Percentiles rank a stretch among this genome's conserved stretches.
These are phyloP conservation scores for Mustelus asterias DNA, from an alignment of 2,113 vertebrate species.

Conservation along the genomic window DNA sequence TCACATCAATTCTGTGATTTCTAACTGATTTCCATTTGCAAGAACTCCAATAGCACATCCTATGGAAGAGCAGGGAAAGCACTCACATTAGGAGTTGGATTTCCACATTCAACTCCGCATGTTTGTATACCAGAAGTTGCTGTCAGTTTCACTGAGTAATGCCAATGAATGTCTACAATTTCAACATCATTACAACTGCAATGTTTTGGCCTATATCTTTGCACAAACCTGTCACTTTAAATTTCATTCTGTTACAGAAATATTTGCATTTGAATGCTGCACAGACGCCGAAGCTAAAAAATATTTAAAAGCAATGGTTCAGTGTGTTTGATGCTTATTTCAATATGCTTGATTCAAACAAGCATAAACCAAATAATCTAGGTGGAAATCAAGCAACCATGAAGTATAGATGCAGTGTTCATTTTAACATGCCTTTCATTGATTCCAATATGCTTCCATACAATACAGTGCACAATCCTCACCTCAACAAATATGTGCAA, in stretches of 20 bases:
- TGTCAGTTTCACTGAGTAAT: neutral
- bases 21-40: too few relatives aligned
- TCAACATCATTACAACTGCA: neutral
- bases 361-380: conserved; percentile 9
- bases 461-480: conserved; percentile 13
- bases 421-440: conserved; percentile 22
- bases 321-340: conserved; percentile 26
- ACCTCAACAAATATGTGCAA: neutral
- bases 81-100: neutral
- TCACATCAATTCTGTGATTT: too few relatives aligned
- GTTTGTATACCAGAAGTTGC: neutral
- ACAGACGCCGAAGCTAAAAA: neutral
- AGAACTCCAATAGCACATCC: neutral
- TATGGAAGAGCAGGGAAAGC: neutral
- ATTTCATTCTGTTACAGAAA: neutral
- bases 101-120: neutral
- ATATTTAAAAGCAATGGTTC: neutral
- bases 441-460: conserved; percentile 25
- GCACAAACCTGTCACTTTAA: conserved; percentile 29
- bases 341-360: conserved; percentile 1
- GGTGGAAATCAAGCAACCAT: conserved; percentile 21
- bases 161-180: neutral
- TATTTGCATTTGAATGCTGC: neutral
- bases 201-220: neutral
- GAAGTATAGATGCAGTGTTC: neutral